Evolutionary conservation across 2,797 vertebrate genomes (phyloP), one percentile per base, ranked within the genome.

Genomic region (Propithecus deckenii): DNA sequence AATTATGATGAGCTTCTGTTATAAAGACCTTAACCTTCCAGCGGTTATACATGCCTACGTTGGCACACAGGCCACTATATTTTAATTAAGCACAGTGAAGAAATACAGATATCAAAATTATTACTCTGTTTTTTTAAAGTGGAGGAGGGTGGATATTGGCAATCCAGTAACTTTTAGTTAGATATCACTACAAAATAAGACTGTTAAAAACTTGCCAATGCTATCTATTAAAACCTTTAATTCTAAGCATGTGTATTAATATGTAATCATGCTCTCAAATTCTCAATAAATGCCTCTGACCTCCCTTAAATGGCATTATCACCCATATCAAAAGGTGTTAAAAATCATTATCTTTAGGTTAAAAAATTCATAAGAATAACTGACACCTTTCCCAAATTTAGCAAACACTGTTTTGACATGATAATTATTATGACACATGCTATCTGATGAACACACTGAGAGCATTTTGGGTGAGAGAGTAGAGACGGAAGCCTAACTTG

Each of bases 91-190:
- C 48, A 83, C 20, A 79, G 22, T 18, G 80, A 92, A 86, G 41
- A 92, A 85, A 89, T 23, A 96, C 3, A 84, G 15, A 59, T 57
- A 87, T 63, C 25, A 81, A 65, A 91, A 91, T 69, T 83, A 94
- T 76, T 80, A 94, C 35, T 85, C 9, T 86, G 5, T 65, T 84
- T 48, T 89, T 48, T 22, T 35, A 79, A 81, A 83, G n/a, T 14
- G 46, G 7, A 22, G 7, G n/a, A 59, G 55, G 8, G 10, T 18
- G n/a, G 32, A 72, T 71, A 6, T 10, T 93, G 55, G 74, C 30
- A 93, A 91, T 69, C 23, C 20, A 93, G 38, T 57, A 92, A 87
- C 25, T 88, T 94, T 84, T 87, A 86, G 69, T 94, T 35, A 84
- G 48, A 95, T 50, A 91, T 28, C 43, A 86, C 22, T 55, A 46